phyloP scores from a whole-genome alignment of 2,113 vertebrate genomes.

The Donacobius atricapilla region DNA sequence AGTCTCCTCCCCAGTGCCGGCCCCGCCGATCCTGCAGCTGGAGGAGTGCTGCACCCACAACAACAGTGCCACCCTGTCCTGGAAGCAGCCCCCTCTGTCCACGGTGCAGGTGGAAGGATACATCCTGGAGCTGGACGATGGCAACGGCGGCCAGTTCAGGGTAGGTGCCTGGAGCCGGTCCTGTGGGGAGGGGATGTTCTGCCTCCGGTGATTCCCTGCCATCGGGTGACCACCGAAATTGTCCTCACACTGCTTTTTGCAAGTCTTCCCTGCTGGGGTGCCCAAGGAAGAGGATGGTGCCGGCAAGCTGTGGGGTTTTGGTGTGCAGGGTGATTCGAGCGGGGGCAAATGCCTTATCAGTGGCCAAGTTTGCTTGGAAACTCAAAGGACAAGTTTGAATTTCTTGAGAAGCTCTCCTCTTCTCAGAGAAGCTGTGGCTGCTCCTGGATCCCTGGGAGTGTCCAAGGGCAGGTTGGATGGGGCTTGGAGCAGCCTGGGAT shows the following conservation, averaged over 20 bases:
- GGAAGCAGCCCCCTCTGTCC: slow-evolving; percentile 96
- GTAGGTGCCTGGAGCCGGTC: slow-evolving; percentile 60
- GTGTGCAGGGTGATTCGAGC: background rate
- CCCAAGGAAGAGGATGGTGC: background rate
- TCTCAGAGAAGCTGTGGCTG: background rate
- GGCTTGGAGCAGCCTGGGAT: accelerated
- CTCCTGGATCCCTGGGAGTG: background rate
- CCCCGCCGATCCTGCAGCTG: slow-evolving; percentile 93
- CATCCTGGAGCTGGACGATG: slow-evolving; percentile 96
- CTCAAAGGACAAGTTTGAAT: background rate
- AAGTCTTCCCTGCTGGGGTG: background rate
- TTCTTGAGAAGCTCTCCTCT: background rate
- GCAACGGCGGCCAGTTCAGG: slow-evolving; percentile 92
- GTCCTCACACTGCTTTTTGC: background rate
- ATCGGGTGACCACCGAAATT: accelerated
- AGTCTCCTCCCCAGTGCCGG: slow-evolving; percentile 87
- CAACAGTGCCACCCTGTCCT: slow-evolving; percentile 96
- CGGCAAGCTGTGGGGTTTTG: background rate
- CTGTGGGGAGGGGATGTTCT: background rate
- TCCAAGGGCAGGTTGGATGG: accelerated
- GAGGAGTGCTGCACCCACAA: slow-evolving; percentile 97
- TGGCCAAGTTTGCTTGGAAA: background rate
- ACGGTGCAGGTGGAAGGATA: slow-evolving; percentile 91
- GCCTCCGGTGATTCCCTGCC: background rate
- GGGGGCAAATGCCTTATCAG: background rate